A percentile compares a stretch with the other conserved stretches of the same genome.
Conservation (phyloP, 2,797 vertebrate genomes). For the Hypotaenidia okinawae region DNA sequence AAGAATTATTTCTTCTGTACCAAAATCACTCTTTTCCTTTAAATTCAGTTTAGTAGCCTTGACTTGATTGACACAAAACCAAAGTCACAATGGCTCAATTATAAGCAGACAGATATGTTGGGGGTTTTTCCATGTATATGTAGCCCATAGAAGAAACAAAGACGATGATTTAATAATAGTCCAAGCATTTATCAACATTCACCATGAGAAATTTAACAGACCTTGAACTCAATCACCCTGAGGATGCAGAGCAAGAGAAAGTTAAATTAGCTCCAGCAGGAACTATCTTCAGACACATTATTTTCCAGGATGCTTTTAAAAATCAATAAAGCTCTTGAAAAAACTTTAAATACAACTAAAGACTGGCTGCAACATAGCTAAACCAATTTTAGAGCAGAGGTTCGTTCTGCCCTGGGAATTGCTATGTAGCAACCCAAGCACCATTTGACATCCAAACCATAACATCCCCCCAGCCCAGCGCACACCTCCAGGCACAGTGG, state of each 20-base stretch:
- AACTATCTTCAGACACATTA: not conserved
- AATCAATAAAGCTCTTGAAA: not conserved
- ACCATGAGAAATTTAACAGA: not conserved
- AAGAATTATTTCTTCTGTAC: not conserved
- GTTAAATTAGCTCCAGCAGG: not conserved
- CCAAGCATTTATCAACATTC: not conserved
- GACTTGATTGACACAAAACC: not conserved
- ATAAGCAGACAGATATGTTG: not conserved
- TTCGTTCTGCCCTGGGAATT: not conserved
- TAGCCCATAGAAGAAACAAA: not conserved
- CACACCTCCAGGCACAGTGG: not conserved
- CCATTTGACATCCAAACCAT: accelerated
- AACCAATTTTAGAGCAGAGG: not conserved
- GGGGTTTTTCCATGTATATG: not conserved
- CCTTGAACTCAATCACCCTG: not conserved
- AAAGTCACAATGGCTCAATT: not conserved
- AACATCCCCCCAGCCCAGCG: not conserved
- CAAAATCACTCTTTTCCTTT: not conserved
- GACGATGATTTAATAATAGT: not conserved
- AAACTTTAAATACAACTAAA: not conserved
- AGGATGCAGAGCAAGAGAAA: not conserved
- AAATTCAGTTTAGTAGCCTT: not conserved
- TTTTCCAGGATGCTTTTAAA: conserved; percentile 6
- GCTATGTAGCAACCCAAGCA: not conserved
- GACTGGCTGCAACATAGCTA: not conserved